These are phyloP conservation scores for Brachyptera risi DNA, from an alignment of 2,888 invertebrate species.

Conservation along the genomic window DNA sequence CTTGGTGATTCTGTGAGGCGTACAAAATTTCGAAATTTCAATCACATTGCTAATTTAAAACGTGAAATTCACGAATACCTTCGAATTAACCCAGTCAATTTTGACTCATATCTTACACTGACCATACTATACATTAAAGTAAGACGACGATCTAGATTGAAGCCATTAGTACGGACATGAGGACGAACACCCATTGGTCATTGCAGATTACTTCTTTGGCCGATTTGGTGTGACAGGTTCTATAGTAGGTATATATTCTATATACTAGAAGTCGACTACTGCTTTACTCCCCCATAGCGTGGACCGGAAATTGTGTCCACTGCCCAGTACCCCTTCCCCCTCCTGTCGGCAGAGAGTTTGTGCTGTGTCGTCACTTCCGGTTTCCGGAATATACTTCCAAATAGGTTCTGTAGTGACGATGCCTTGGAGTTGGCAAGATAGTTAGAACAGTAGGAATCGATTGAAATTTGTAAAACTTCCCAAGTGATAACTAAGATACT, in stretches of 20 bases:
- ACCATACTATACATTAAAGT: too few species aligned
- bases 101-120: too few species aligned
- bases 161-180: constrained; percentile 22
- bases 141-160: not conserved
- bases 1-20: too few species aligned
- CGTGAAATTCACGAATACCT: too few species aligned
- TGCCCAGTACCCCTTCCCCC: constrained; percentile 16
- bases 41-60: too few species aligned
- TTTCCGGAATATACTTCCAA: constrained; percentile 31
- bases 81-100: too few species aligned
- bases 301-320: constrained; percentile 33
- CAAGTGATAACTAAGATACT: too few species aligned
- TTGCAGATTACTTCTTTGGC: constrained; percentile 32
- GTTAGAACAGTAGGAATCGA: not conserved
- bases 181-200: constrained; percentile 32
- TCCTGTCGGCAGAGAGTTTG: constrained; percentile 16
- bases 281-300: constrained; percentile 19
- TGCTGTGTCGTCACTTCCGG: constrained; percentile 33
- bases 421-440: constrained; percentile 9
- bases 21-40: too few species aligned
- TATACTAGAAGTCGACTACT: too few species aligned
- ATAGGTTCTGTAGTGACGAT: constrained; percentile 10
- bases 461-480: too few species aligned
- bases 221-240: constrained; percentile 24
- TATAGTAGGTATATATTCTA: constrained; percentile 24